Evolutionary conservation across 2,888 invertebrate species (phyloP).

Genomic region (Calameuta idolon): DNA sequence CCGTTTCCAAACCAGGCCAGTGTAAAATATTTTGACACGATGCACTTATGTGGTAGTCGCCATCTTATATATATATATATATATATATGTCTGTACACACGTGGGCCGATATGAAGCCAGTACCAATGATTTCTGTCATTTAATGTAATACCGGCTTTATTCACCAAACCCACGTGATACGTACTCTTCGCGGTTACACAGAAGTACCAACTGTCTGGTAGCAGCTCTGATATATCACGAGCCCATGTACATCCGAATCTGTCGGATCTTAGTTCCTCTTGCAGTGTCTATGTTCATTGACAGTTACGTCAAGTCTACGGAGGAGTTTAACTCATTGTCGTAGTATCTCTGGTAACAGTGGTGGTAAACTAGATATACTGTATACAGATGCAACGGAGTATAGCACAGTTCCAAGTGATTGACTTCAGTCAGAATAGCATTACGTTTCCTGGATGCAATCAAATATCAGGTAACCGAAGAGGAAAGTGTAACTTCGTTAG

Average conservation of each 20-base stretch:
- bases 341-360: neutral
- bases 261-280: neutral
- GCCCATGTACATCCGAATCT: neutral
- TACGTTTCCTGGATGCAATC: neutral
- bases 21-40: neutral
- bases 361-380: neutral
- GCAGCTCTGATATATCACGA: conserved; percentile 18
- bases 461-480: neutral
- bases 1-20: conserved; percentile 26
- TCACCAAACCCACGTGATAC: conserved; percentile 24
- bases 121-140: neutral
- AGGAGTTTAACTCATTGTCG: neutral
- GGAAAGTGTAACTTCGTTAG: too few relatives aligned
- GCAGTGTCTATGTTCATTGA: neutral
- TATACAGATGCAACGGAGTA: neutral
- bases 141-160: neutral
- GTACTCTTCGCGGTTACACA: conserved; percentile 25
- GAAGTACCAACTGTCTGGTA: neutral
- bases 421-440: neutral
- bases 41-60: neutral
- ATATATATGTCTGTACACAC: neutral
- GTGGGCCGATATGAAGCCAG: neutral
- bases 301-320: neutral
- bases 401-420: neutral
- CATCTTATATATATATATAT: neutral